Evolutionary conservation across 2,888 invertebrate species (phyloP), one percentile per base, ranked within the genome.

Genomic region (Acleris holmiana): DNA sequence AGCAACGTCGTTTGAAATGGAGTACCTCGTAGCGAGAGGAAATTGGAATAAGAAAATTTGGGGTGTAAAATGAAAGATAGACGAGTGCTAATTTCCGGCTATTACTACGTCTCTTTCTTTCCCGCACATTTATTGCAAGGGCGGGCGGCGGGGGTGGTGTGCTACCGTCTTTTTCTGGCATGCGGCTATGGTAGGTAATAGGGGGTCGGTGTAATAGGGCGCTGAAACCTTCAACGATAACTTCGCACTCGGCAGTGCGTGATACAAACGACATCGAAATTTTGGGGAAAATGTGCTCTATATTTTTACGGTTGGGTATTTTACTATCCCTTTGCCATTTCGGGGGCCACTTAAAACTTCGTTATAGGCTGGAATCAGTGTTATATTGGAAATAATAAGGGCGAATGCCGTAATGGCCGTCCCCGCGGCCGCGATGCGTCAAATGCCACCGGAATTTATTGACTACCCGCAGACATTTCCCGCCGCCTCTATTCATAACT

Each of bases 21-120:
- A 72, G 71, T 71, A 78, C 82, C 83, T 86, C 84, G 87, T 85
- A 82, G 86, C 82, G 76, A 88, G 84, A 89, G 93, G 95, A 95
- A 94, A 95, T 95, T 95, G 95, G 94, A 94, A 95, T 95, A 95
- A 95, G 95, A 95, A 95, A 95, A 94, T 95, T 94, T 94, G 93
- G 94, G 94, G 94, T 94, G 94, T 94, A 94, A 94, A 94, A 94
- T 94, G 94, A 94, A 94, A 94, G 94, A 95, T 95, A 95, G 94
- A 94, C 94, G 94, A 94, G 93, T 94, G 92, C 94, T 94, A 94
- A 94, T 94, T 94, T 94, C 94, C 94, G 94, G 94, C 89, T 88
- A 89, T 90, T 91, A 89, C 84, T 90, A 84, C 86, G 88, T 91
- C 91, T 91, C 91, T 90, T 90, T 91, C 93, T 89, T 90, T 91